Conservation (phyloP, 2,888 invertebrate genomes). For the Dicyrtomina minuta region DNA sequence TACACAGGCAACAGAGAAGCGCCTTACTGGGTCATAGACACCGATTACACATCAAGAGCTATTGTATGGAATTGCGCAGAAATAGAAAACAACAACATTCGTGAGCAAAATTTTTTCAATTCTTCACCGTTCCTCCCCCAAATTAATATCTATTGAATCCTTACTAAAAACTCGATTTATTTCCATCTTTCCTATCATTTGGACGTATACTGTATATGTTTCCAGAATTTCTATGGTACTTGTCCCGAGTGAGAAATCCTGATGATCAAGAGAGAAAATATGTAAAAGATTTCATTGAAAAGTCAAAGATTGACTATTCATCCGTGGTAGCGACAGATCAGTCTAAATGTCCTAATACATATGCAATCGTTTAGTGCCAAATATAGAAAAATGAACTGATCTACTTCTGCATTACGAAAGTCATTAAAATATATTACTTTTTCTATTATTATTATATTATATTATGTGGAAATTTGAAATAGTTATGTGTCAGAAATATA, state of each 20-base stretch:
- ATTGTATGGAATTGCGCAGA: conserved; percentile 49
- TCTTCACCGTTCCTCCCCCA: background rate
- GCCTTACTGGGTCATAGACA: conserved; percentile 48
- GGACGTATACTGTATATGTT: background rate
- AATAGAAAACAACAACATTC: conserved; percentile 26
- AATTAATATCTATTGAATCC: too few species aligned
- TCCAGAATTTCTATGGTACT: conserved; percentile 32
- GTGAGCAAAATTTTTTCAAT: conserved; percentile 24
- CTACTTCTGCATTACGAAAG: background rate
- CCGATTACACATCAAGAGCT: conserved; percentile 48
- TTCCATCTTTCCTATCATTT: too few species aligned
- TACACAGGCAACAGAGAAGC: conserved; percentile 30
- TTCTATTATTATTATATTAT: too few species aligned
- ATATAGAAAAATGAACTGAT: too few species aligned
- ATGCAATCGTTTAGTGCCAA: conserved; percentile 15
- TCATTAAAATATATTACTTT: too few species aligned
- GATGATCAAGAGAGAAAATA: background rate
- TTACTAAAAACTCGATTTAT: too few species aligned
- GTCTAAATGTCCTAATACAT: conserved; percentile 21
- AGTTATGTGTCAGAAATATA: too few species aligned
- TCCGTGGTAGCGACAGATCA: conserved; percentile 18
- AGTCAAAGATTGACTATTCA: background rate
- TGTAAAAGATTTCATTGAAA: conserved; percentile 14
- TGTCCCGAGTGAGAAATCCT: conserved; percentile 32
- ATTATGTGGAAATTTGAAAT: too few species aligned